A percentile compares a stretch with the other conserved stretches of the same genome.
Evolutionary conservation across 1,140 invertebrate genomes (phyloP).

Genomic region (Stegodyphus dumicola): DNA sequence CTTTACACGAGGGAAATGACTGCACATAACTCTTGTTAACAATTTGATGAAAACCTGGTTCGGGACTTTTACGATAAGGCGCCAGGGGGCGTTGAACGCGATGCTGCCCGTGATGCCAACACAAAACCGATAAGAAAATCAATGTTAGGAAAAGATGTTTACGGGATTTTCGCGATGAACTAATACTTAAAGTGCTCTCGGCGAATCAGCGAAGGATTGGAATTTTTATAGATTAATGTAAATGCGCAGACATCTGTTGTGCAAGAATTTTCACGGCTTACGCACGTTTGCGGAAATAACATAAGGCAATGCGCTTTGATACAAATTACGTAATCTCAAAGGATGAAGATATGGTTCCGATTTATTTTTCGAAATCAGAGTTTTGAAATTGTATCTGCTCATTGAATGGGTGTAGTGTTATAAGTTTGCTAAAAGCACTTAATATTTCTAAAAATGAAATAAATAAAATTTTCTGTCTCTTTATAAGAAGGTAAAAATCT

Average conservation of each 20-base stretch:
- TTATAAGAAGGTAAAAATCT: no score
- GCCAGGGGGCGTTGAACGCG: conserved; percentile 2
- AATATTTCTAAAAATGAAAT: no score
- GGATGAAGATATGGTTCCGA: no score
- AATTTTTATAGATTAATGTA: conserved; percentile 19
- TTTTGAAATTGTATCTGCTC: no score
- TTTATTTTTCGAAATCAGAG: no score
- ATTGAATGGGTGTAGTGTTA: no score
- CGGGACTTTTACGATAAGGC: conserved; percentile 17
- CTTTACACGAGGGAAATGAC: neutral
- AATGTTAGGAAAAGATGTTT: conserved; percentile 19
- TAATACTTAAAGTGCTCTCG: neutral
- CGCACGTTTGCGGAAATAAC: no score
- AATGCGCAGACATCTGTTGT: neutral
- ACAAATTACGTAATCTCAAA: no score
- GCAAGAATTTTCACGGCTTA: neutral
- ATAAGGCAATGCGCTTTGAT: no score
- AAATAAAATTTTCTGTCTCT: no score
- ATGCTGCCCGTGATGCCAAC: no score
- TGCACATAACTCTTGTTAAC: conserved; percentile 14
- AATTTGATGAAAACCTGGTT: conserved; percentile 9
- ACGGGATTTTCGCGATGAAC: neutral
- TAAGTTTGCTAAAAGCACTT: no score
- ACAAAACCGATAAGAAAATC: conserved; percentile 24
- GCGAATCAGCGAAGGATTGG: neutral